Evolutionary conservation across 2,888 invertebrate genomes (phyloP).

Genomic region (Drosophila pseudotalamancana): DNA sequence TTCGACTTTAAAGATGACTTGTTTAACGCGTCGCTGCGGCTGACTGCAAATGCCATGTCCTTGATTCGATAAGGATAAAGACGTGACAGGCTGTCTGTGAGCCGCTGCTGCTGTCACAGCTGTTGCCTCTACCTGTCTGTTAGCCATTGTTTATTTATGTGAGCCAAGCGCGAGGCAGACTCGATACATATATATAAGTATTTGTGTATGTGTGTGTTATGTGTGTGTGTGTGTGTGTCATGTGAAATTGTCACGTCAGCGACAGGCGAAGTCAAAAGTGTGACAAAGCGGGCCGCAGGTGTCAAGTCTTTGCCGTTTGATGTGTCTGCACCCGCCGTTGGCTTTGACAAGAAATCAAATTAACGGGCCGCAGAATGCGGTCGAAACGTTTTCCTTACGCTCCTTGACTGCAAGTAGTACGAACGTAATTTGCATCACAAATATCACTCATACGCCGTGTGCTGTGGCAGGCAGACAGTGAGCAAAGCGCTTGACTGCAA

Average conservation of each 20-base stretch:
- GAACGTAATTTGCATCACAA: conserved; percentile 27
- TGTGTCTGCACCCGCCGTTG: conserved; percentile 49
- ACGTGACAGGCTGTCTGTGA: conserved; percentile 52
- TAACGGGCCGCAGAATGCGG: conserved; percentile 66
- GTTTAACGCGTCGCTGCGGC: conserved; percentile 69
- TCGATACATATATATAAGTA: too few species aligned
- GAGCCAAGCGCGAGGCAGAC: conserved; percentile 23
- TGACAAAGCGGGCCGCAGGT: conserved; percentile 60
- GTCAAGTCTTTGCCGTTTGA: conserved; percentile 53
- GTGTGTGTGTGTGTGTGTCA: conserved; percentile 27
- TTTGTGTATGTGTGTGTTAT: background rate
- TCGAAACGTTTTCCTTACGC: conserved; percentile 47
- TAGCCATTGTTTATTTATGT: conserved; percentile 33
- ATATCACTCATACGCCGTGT: conserved; percentile 67
- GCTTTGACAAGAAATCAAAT: conserved; percentile 77
- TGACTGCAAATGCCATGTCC: conserved; percentile 49
- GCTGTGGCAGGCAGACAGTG: conserved; percentile 3
- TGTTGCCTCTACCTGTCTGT: conserved; percentile 23
- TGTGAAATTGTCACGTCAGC: conserved; percentile 80
- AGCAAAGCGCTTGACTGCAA: conserved; percentile 13
- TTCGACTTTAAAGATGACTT: conserved; percentile 14
- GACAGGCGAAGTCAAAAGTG: conserved; percentile 72
- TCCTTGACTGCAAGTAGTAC: conserved; percentile 6
- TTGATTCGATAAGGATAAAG: conserved; percentile 62
- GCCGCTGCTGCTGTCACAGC: conserved; percentile 30